These are phyloP conservation scores for Oligia latruncula DNA, from an alignment of 2,888 invertebrate species.

Conservation along the genomic window DNA sequence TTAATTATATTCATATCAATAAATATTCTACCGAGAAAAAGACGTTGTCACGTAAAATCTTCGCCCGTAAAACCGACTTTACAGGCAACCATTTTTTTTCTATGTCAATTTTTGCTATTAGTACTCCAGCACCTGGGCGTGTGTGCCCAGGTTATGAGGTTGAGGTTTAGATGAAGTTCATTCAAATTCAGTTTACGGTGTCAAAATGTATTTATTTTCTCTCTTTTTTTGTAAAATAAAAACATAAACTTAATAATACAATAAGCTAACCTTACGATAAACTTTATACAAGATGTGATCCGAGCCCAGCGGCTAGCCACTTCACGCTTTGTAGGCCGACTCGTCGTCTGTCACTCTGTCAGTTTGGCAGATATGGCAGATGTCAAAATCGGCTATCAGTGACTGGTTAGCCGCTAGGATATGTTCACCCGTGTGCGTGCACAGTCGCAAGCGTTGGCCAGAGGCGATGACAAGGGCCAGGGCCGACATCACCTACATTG, in stretches of 20 bases:
- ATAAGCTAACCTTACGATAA: constrained; percentile 87
- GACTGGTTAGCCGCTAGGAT: constrained; percentile 85
- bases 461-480: constrained; percentile 74
- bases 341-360: constrained; percentile 66
- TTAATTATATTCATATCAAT: no score
- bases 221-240: constrained; percentile 85
- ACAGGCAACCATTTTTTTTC: no score
- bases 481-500: constrained; percentile 87
- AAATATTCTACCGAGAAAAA: no score
- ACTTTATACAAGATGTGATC: constrained; percentile 89
- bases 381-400: constrained; percentile 67
- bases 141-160: not conserved
- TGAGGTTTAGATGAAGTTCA: constrained; percentile 1
- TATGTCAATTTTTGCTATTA: not conserved
- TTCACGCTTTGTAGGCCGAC: constrained; percentile 72
- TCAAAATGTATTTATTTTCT: constrained; percentile 89
- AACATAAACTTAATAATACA: constrained; percentile 84
- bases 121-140: not conserved
- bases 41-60: no score
- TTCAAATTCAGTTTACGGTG: constrained; percentile 80
- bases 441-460: constrained; percentile 88
- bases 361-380: constrained; percentile 58
- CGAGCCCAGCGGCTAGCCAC: constrained; percentile 85
- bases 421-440: constrained; percentile 86
- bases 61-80: no score